Base-by-base conservation (phyloP, 1,140 invertebrate genomes). In the Saccostrea cuccullata region DNA sequence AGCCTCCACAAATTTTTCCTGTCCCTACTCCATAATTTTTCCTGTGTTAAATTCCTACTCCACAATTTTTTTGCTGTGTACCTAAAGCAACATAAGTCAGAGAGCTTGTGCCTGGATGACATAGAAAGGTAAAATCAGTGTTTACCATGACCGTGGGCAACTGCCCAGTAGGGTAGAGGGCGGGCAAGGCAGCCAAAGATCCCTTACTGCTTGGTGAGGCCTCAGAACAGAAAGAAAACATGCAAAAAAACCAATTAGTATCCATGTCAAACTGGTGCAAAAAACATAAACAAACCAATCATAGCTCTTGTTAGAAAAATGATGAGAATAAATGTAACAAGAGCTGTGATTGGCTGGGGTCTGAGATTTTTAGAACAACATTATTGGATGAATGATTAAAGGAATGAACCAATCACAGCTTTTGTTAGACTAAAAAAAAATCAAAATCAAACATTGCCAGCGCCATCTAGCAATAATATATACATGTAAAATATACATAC, bases 171-270 rank as follows among this genome's bases (percentile, higher is more conserved):
- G 90, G 30, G 30, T 92, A 86, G 60, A 93, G 91, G 97, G 97
- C 95, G 98, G 97, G 97, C 92, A 96, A 97, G 92, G 97, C 97
- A 91, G 96, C 96, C 92, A 95, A 94, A 55, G 91, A 64, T 84
- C 87, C 87, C 84, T 91, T 91, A 87, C 91, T 90, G 86, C 55
- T 92, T 77, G 86, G 85, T 84, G 90, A 90, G 86, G 92, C 90
- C 93, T 93, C 91, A 92, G 87, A 92, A 90, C 91, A 91, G 92
- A 92, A 93, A 92, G 92, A 92, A 92, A 92, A 92, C 93, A 93
- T 93, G 92, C 92, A 93, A 90, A 73, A 73, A 90, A 93, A 90
- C 58, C 89, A 93, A 92, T 93, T 93, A 93, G 92, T 93, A 55
- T 86, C 67, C 67, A 86, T 86, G 67, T 73, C 60, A 40, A 58